Conservation (phyloP, 2,888 invertebrate species). For the Agrilus cyanescens region DNA sequence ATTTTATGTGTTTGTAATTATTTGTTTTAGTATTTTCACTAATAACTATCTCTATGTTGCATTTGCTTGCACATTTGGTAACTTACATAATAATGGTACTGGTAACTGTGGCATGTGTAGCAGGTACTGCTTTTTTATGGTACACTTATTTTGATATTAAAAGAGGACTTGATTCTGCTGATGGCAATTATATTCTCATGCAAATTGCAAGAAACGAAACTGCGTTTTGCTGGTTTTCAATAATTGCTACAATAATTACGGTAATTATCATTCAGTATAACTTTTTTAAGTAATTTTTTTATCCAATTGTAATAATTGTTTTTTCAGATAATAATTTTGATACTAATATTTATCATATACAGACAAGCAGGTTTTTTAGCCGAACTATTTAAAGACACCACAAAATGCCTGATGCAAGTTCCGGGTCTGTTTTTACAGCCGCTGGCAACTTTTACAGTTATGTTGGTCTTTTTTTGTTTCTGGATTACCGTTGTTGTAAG, state of each 20-base stretch:
- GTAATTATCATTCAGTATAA: slow-evolving; percentile 40
- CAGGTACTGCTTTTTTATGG: slow-evolving; percentile 74
- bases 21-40: slow-evolving; percentile 62
- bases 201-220: slow-evolving; percentile 77
- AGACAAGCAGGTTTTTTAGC: slow-evolving; percentile 73
- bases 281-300: neutral
- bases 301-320: too few species aligned
- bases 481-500: slow-evolving; percentile 79
- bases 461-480: slow-evolving; percentile 68
- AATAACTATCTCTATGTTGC: slow-evolving; percentile 70
- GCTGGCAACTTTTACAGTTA: slow-evolving; percentile 65
- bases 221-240: slow-evolving; percentile 73
- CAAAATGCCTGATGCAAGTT: slow-evolving; percentile 71
- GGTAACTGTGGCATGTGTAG: slow-evolving; percentile 63
- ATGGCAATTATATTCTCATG: slow-evolving; percentile 43
- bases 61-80: slow-evolving; percentile 70
- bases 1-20: neutral
- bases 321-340: slow-evolving; percentile 56
- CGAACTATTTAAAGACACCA: slow-evolving; percentile 80
- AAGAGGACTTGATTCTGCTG: slow-evolving; percentile 46
- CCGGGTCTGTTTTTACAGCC: slow-evolving; percentile 80
- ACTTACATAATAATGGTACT: slow-evolving; percentile 81
- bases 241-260: slow-evolving; percentile 78
- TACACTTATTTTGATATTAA: slow-evolving; percentile 75
- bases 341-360: slow-evolving; percentile 64